phyloP scores from a whole-genome alignment of 2,888 invertebrate genomes.

The Acleris laterana region DNA sequence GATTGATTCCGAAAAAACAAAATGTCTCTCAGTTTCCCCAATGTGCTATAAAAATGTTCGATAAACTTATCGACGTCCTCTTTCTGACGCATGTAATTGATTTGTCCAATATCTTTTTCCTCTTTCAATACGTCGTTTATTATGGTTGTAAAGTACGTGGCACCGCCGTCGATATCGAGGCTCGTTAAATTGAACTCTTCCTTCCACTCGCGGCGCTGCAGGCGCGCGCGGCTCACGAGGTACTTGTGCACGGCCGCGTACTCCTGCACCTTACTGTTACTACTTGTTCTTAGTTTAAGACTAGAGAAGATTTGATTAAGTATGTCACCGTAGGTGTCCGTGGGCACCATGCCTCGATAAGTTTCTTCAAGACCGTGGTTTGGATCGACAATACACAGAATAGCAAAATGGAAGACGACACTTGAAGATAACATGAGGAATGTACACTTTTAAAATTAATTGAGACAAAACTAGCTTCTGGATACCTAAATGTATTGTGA shows the following conservation, averaged over 20 bases:
- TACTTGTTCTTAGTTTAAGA: slow-evolving; percentile 46
- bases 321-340: slow-evolving; percentile 35
- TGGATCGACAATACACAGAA: slow-evolving; percentile 8
- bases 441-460: background rate
- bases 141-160: too few species aligned
- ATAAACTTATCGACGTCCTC: too few species aligned
- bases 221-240: slow-evolving; percentile 54
- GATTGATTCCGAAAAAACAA: too few species aligned
- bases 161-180: too few species aligned
- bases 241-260: slow-evolving; percentile 57
- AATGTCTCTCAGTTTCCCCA: too few species aligned
- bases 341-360: background rate
- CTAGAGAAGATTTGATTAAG: slow-evolving; percentile 55
- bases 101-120: too few species aligned
- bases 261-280: slow-evolving; percentile 41
- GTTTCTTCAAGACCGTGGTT: slow-evolving; percentile 2
- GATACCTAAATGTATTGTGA: slow-evolving; percentile 1
- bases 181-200: too few species aligned
- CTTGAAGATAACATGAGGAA: slow-evolving; percentile 19
- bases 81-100: too few species aligned
- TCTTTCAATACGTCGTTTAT: too few species aligned
- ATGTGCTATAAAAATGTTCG: too few species aligned
- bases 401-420: slow-evolving; percentile 3
- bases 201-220: slow-evolving; percentile 45
- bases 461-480: background rate